Conservation (phyloP, 2,888 invertebrate species). For the Apamea anceps region DNA sequence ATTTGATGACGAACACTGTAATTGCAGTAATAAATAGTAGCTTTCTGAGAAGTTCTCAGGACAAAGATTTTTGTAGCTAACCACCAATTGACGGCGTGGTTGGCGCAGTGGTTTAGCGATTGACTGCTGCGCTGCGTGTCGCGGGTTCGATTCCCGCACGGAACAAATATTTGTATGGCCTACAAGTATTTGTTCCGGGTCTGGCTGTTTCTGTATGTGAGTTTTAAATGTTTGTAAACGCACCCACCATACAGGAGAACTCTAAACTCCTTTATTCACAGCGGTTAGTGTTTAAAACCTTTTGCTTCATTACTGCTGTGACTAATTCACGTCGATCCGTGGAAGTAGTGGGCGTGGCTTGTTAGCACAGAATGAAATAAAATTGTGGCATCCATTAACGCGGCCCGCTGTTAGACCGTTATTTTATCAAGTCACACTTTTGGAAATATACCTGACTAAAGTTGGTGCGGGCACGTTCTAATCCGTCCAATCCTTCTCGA, state of each 20-base stretch:
- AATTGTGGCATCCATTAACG: conserved; percentile 61
- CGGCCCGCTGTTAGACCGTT: conserved; percentile 39
- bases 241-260: no score
- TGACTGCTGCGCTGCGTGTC: no score
- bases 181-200: no score
- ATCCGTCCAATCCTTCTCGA: not conserved
- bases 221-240: no score
- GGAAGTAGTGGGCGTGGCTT: conserved; percentile 38
- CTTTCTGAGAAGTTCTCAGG: not conserved
- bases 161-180: no score
- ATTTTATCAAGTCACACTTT: conserved; percentile 54
- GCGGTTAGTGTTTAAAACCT: conserved; percentile 23
- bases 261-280: no score
- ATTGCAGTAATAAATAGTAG: not conserved
- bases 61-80: not conserved
- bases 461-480: not conserved
- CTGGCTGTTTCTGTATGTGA: no score
- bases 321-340: conserved; percentile 46
- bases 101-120: no score
- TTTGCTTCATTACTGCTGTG: conserved; percentile 36
- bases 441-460: conserved; percentile 27
- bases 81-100: no score
- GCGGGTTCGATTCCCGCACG: no score
- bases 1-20: not conserved
- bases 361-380: conserved; percentile 51